Evolutionary conservation across 2,113 vertebrate genomes (phyloP), one percentile per base, ranked within the genome.

Genomic region (Istiophorus platypterus): DNA sequence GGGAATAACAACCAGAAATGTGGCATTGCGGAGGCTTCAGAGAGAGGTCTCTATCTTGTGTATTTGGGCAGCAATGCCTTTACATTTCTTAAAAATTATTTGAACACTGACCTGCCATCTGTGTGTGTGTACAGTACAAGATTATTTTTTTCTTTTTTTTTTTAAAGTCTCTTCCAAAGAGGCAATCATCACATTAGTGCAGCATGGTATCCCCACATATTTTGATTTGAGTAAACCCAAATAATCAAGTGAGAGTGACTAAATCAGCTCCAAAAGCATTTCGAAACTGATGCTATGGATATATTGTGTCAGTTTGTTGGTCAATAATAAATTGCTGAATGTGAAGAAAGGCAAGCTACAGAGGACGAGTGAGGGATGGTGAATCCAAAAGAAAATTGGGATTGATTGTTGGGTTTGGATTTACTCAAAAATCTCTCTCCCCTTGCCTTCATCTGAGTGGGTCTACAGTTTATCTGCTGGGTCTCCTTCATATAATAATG

Each of bases 401-500:
- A 91, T 87, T 90, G 92, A 91, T 89, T 90, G 83, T 69, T 64
- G 80, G 84, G 89, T 85, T 85, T 83, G 78, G 85, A 93, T 93
- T 82, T 90, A 73, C 68, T 84, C n/a, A 77, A 87, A 89, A 78
- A 75, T 80, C 85, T 66, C 78, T 41, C 70, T 47, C 22, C 37
- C 71, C 45, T 58, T 78, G 59, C 70, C 63, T 81, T 69, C 69
- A 72, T 74, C 57, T 72, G 65, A 78, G 72, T 59, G 81, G 81
- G 76, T 83, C 80, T 82, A 73, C 84, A 81, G 74, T 88, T 87
- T 80, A 85, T 91, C 85, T 91, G 89, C 86, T 82, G 85, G 80
- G 80, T 82, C 82, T 88, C 79, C 82, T 88, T 92, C 88, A 93
- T 91, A 85, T 80, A 88, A 88, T 93, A 91, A 94, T 90, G 85